phyloP scores from a whole-genome alignment of 2,113 vertebrate genomes.

The Lamprotornis superbus region DNA sequence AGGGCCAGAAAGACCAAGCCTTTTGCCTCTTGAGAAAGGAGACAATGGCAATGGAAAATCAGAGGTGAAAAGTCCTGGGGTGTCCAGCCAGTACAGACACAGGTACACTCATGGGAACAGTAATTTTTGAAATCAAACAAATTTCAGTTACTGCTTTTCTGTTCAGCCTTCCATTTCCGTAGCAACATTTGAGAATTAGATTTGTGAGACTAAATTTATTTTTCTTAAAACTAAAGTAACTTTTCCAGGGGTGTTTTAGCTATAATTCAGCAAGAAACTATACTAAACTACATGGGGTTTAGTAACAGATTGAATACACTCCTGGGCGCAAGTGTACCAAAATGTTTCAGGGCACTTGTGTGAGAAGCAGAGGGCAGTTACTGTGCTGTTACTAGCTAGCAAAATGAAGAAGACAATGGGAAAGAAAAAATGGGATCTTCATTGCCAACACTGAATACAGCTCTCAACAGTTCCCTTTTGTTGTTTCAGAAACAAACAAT shows the following conservation, averaged over 20 bases:
- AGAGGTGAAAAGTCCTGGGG: not conserved
- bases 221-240: not conserved
- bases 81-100: not conserved
- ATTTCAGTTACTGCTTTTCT: not conserved
- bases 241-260: not conserved
- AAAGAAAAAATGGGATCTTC: slow-evolving; percentile 30
- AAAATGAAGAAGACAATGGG: slow-evolving; percentile 10
- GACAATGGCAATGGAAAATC: not conserved
- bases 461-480: slow-evolving; percentile 45
- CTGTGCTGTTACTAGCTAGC: not conserved
- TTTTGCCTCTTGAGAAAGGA: not conserved
- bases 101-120: not conserved
- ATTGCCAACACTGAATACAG: slow-evolving; percentile 19
- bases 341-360: not conserved
- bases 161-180: not conserved
- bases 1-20: not conserved
- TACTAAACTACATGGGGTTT: not conserved
- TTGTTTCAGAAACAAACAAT: slow-evolving; percentile 34
- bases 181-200: not conserved
- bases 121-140: not conserved
- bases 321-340: not conserved
- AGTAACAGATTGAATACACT: not conserved
- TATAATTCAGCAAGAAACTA: not conserved
- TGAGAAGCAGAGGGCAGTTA: not conserved
- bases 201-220: not conserved